These are phyloP conservation scores for Tridacna gigas DNA, from an alignment of 2,888 invertebrate genomes.

Conservation along the genomic window DNA sequence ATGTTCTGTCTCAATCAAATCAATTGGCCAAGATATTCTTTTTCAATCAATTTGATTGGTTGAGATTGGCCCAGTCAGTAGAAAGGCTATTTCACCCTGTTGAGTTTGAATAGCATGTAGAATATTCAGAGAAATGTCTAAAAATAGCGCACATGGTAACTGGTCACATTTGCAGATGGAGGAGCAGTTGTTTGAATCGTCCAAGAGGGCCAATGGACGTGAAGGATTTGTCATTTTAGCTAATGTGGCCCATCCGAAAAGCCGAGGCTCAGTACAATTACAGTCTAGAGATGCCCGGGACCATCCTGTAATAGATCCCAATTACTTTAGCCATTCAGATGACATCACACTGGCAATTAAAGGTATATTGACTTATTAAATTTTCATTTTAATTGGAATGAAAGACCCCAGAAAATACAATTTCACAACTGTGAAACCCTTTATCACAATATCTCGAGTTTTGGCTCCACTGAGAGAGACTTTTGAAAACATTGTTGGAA, in stretches of 20 bases:
- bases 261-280: not conserved
- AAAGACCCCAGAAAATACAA: not conserved
- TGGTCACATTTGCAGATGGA: not conserved
- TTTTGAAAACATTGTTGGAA: too few species aligned
- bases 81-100: too few species aligned
- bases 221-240: not conserved
- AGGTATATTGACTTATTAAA: not conserved
- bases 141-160: too few species aligned
- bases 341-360: constrained; percentile 8
- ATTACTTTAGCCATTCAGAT: constrained; percentile 6
- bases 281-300: not conserved
- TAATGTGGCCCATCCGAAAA: constrained; percentile 10
- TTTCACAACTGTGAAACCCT: not conserved
- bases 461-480: not conserved
- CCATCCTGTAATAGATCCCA: constrained; percentile 2
- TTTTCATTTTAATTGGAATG: not conserved
- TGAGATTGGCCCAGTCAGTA: too few species aligned
- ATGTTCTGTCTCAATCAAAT: too few species aligned
- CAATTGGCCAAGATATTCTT: too few species aligned
- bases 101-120: not conserved
- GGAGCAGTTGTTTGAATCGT: not conserved
- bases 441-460: not conserved
- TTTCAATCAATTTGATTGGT: too few species aligned
- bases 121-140: too few species aligned
- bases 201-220: constrained; percentile 6